Percentiles rank a stretch among this genome's conserved stretches.
These are phyloP conservation scores for Nudaria mundana DNA, from an alignment of 2,888 invertebrate species.

Conservation along the genomic window DNA sequence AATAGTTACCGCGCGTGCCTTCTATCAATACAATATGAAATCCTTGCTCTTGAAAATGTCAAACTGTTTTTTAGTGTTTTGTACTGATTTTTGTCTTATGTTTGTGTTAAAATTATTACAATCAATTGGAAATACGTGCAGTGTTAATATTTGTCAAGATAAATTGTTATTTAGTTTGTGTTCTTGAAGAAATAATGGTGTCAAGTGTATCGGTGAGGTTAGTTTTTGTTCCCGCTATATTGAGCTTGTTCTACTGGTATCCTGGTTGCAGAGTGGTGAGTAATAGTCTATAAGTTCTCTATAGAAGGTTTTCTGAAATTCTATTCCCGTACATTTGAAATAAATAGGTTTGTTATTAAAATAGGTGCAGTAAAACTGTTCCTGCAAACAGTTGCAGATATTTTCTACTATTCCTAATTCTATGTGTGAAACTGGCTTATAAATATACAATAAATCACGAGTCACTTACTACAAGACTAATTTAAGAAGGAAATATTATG, in stretches of 20 bases:
- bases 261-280: slow-evolving; percentile 71
- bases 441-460: no score
- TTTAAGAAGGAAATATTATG: no score
- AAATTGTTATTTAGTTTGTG: slow-evolving; percentile 17
- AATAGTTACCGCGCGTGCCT: slow-evolving; percentile 25
- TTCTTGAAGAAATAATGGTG: slow-evolving; percentile 36
- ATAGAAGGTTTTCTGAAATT: slow-evolving; percentile 57
- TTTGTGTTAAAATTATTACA: slow-evolving; percentile 13
- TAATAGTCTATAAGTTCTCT: slow-evolving; percentile 68
- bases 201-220: slow-evolving; percentile 63
- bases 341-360: background rate
- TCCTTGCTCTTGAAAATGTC: slow-evolving; percentile 55
- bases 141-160: slow-evolving; percentile 16
- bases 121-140: slow-evolving; percentile 17
- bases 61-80: slow-evolving; percentile 69
- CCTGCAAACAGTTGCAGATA: slow-evolving; percentile 15
- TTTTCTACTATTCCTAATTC: slow-evolving; percentile 13
- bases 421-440: slow-evolving; percentile 24
- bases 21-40: slow-evolving; percentile 35
- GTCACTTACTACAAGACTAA: no score
- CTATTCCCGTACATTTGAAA: background rate
- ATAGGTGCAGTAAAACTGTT: slow-evolving; percentile 17
- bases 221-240: slow-evolving; percentile 76
- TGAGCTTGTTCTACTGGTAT: slow-evolving; percentile 42
- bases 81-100: slow-evolving; percentile 39